Percentiles rank a stretch among this genome's conserved stretches.
These are phyloP conservation scores for Parotocinclus haroldoi DNA, from an alignment of 2,797 vertebrate genomes.

Conservation along the genomic window DNA sequence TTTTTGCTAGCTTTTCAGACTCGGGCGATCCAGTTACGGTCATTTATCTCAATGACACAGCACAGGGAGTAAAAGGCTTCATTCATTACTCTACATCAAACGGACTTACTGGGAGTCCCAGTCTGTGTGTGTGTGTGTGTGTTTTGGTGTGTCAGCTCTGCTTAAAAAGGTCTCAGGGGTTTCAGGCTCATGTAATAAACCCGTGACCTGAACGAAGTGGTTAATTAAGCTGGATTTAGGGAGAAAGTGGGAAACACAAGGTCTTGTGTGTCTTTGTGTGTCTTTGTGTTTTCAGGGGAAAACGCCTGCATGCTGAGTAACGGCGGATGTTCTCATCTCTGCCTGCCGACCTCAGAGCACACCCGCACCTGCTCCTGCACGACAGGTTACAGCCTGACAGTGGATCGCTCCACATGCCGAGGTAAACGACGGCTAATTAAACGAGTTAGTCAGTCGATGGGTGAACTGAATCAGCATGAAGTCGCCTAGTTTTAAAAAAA, in stretches of 20 bases:
- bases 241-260: background rate
- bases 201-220: constrained; percentile 8
- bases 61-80: constrained; percentile 50
- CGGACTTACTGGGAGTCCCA: constrained; percentile 6
- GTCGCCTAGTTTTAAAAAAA: too few species aligned
- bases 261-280: background rate
- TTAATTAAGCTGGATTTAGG: constrained; percentile 12
- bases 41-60: constrained; percentile 66
- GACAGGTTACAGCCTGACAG: constrained; percentile 76
- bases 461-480: too few species aligned
- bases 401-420: constrained; percentile 77
- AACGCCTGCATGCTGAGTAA: constrained; percentile 79
- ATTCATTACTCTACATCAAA: constrained; percentile 51
- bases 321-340: constrained; percentile 82
- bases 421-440: constrained; percentile 57
- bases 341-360: constrained; percentile 79
- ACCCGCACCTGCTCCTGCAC: constrained; percentile 78
- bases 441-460: too few species aligned
- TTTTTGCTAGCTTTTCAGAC: constrained; percentile 54
- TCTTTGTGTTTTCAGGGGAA: constrained; percentile 61
- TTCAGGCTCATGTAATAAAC: constrained; percentile 1
- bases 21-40: constrained; percentile 61
- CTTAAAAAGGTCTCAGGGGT: constrained; percentile 11
- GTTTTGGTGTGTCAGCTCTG: constrained; percentile 13
- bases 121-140: background rate